These are phyloP conservation scores for Dynastes tityus DNA, from an alignment of 2,888 invertebrate genomes.

Conservation along the genomic window DNA sequence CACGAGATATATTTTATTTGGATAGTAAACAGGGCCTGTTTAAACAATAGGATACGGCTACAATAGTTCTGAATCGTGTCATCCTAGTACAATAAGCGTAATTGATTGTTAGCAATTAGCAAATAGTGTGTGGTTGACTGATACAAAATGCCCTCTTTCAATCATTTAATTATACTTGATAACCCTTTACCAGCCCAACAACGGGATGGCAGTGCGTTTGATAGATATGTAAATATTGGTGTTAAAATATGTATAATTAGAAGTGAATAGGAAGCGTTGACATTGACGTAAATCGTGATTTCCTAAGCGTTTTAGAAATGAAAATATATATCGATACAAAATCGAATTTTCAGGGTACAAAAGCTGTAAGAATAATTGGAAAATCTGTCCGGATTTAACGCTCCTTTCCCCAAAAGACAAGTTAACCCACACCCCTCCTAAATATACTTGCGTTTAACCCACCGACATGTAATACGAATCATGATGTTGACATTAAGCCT, in stretches of 20 bases:
- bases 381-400: conserved; percentile 18
- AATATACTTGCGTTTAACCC: conserved; percentile 61
- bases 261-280: conserved; percentile 52
- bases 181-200: conserved; percentile 65
- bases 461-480: conserved; percentile 68
- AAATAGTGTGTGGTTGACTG: conserved; percentile 71
- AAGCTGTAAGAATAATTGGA: too few species aligned
- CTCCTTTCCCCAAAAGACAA: conserved; percentile 17
- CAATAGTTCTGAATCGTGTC: conserved; percentile 65
- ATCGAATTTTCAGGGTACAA: too few species aligned
- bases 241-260: conserved; percentile 63
- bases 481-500: conserved; percentile 71
- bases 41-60: conserved; percentile 58
- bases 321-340: too few species aligned
- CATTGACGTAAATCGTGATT: too few species aligned
- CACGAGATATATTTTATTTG: not conserved
- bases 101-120: conserved; percentile 70
- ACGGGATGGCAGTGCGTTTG: conserved; percentile 65
- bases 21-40: conserved; percentile 61
- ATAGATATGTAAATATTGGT: conserved; percentile 69
- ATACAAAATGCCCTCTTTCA: conserved; percentile 70
- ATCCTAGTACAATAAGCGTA: conserved; percentile 65
- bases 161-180: conserved; percentile 70
- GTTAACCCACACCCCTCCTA: conserved; percentile 45
- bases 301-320: too few species aligned